A percentile compares a stretch with the other conserved stretches of the same genome.
Evolutionary conservation across 2,888 invertebrate species (phyloP).

Genomic region (Drosophila demipolita): DNA sequence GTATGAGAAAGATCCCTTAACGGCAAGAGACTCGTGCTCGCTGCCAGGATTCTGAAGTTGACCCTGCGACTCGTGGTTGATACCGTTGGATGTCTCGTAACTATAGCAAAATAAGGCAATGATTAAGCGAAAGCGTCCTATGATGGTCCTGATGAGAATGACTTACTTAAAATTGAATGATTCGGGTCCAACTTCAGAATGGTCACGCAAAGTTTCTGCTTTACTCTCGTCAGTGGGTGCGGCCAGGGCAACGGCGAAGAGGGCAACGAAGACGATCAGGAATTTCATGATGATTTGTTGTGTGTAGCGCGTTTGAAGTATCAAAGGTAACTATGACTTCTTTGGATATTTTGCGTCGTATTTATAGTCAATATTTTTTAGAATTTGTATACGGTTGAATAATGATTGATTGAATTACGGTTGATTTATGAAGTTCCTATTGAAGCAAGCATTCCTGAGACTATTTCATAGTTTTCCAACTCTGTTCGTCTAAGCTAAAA

Average conservation of each 20-base stretch:
- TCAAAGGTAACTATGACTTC: constrained; percentile 34
- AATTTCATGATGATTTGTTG: constrained; percentile 63
- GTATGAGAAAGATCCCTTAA: constrained; percentile 67
- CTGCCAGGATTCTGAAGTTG: constrained; percentile 55
- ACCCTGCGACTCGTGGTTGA: constrained; percentile 36
- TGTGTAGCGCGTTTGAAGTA: constrained; percentile 39
- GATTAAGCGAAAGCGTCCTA: not conserved
- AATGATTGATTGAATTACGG: no score
- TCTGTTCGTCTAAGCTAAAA: not conserved
- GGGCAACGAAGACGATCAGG: constrained; percentile 66
- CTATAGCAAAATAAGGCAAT: constrained; percentile 22
- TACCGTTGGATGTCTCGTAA: constrained; percentile 73
- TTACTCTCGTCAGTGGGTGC: constrained; percentile 24
- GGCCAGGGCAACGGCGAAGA: constrained; percentile 70
- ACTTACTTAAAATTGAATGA: constrained; percentile 84
- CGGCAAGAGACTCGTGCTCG: constrained; percentile 69
- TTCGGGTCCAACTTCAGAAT: constrained; percentile 60
- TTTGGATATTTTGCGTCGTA: constrained; percentile 3
- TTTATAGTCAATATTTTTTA: constrained; percentile 24
- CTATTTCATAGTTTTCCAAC: no score
- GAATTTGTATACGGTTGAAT: constrained; percentile 7
- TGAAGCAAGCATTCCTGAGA: no score
- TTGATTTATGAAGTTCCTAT: no score
- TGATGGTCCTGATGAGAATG: not conserved
- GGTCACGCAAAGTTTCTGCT: not conserved